Percentiles rank a stretch among this genome's conserved stretches.
Evolutionary conservation across 1,140 invertebrate species (phyloP).

Genomic region (Drosophila obscura): DNA sequence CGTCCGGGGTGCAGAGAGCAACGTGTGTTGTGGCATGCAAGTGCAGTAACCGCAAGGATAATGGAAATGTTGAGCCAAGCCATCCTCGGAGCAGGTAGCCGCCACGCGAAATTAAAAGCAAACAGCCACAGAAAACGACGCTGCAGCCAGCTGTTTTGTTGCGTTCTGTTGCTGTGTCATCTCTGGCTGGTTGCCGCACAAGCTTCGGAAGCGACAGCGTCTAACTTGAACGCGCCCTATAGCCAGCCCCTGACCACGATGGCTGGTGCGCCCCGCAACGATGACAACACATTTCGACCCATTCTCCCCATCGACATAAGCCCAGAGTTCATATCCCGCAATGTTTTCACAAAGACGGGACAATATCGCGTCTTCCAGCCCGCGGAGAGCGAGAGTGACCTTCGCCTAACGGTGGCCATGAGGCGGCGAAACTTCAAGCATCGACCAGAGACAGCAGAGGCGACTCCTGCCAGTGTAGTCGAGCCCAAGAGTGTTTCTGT

Average conservation of each 20-base stretch:
- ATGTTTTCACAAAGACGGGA: constrained; percentile 77
- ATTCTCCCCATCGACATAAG: constrained; percentile 74
- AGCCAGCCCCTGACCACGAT: constrained; percentile 72
- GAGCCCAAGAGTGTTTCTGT: constrained; percentile 5
- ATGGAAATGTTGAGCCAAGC: constrained; percentile 64
- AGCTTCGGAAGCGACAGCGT: neutral
- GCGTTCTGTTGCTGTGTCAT: constrained; percentile 48
- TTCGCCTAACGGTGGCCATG: constrained; percentile 62
- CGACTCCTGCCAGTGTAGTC: neutral
- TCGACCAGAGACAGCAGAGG: constrained; percentile 17
- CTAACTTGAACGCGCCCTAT: constrained; percentile 17
- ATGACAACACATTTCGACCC: constrained; percentile 71
- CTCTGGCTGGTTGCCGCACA: constrained; percentile 24
- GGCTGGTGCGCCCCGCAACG: constrained; percentile 55
- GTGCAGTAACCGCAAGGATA: constrained; percentile 41
- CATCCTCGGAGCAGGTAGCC: constrained; percentile 19
- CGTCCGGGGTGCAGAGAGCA: neutral
- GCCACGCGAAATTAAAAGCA: constrained; percentile 65
- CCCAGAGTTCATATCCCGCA: constrained; percentile 77
- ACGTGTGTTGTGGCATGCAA: constrained; percentile 53
- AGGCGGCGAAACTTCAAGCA: constrained; percentile 61
- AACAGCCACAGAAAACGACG: constrained; percentile 70
- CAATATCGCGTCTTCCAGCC: constrained; percentile 80
- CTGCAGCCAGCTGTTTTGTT: constrained; percentile 43
- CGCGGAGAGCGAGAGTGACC: constrained; percentile 68